Evolutionary conservation across 2,113 vertebrate genomes (phyloP), one percentile per base, ranked within the genome.

Genomic region (Dicentrarchus labrax): DNA sequence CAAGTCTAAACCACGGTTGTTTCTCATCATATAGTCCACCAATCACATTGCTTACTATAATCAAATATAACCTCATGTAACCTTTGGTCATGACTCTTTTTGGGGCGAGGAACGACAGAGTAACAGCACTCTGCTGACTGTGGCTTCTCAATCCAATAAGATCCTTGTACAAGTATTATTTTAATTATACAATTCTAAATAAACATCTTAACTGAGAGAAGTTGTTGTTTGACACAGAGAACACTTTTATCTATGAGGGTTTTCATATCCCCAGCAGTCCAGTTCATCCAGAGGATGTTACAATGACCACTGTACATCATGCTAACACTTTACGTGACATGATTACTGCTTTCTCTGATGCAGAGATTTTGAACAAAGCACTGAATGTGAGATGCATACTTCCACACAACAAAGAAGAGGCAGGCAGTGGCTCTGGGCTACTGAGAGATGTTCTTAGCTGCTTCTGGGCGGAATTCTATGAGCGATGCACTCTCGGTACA

Each of bases 331-430:
- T 86, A 10, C 21, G 41, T 50, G 79, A 85, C 66, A 66, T 88
- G 51, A 83, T 83, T 16, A 54, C n/a, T n/a, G n/a, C n/a, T n/a
- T n/a, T 38, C 54, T 83, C 67, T 62, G 79, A 83, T 50, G 39
- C 9, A 8, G 80, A 77, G 60, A 84, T 76, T 73, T 45, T 83
- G 62, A 80, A 22, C 0, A 82, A 68, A 80, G 5, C 74, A 65
- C 17, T 88, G 22, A 72, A 60, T 43, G 51, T 81, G 47, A 88
- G 8, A 71, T 22, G 7, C 2, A 15, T 85, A 59, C 69, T 85
- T 77, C 76, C 85, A 76, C 60, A 86, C 45, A 83, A 84, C 50
- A 67, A 15, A 53, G 82, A 81, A 45, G 78, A 87, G 69, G 61
- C 62, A 68, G 75, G 65, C 3, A 54, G 17, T 84, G 81, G 84